Percentiles rank a stretch among this genome's conserved stretches.
These are phyloP conservation scores for Solenodon paradoxus DNA, from an alignment of 2,113 vertebrate species.

Conservation along the genomic window DNA sequence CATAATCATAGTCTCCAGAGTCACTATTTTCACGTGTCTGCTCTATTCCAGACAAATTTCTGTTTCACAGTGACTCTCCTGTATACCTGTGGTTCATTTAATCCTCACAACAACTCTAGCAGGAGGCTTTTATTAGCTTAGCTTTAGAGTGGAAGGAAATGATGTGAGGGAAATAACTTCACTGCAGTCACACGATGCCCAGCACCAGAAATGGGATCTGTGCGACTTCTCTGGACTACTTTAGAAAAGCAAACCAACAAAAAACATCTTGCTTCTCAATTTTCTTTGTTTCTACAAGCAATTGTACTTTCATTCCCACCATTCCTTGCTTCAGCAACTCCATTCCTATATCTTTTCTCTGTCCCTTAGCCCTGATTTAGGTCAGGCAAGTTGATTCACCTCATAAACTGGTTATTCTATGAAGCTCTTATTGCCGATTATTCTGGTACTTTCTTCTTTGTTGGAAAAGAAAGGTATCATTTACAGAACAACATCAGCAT, in stretches of 20 bases:
- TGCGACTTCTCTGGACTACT: background rate
- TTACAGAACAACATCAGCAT: background rate
- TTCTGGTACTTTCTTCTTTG: background rate
- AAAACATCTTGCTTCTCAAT: background rate
- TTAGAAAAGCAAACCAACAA: background rate
- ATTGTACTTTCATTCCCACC: background rate
- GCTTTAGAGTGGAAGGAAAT: background rate
- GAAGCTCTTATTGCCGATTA: background rate
- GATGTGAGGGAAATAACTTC: background rate
- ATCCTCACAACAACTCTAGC: background rate
- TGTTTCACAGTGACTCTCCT: background rate
- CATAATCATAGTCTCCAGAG: background rate
- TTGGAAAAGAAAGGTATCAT: background rate
- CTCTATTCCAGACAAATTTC: background rate
- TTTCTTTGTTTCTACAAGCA: background rate
- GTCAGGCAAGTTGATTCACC: background rate
- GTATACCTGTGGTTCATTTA: background rate
- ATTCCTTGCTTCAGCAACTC: background rate
- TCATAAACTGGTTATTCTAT: background rate
- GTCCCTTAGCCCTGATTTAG: background rate
- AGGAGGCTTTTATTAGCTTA: background rate
- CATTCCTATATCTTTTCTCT: background rate
- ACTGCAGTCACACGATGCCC: background rate
- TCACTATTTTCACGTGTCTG: background rate
- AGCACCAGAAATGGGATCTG: background rate